Base-by-base conservation (phyloP, 2,888 invertebrate genomes). In the Drosophila algonquin region DNA sequence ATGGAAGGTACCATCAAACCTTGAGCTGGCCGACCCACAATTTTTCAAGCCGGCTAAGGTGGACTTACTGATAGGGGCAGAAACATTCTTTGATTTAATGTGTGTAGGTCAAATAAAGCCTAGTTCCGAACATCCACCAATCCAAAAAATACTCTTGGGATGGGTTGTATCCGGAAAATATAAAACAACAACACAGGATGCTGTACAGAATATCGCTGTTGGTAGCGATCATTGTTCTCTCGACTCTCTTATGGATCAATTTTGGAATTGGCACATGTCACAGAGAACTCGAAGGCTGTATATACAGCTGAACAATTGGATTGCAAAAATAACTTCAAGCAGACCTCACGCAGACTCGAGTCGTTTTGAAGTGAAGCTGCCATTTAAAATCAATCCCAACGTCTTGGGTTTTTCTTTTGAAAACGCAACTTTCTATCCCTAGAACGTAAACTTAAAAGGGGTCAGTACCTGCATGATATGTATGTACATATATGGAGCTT, bases 291-390 rank as follows among this genome's bases (percentile, higher is more conserved):
- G 10, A 3, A 50, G 6, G 27, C 27, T 50, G 27, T 50, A 50
- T 27, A 32, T 32, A 32, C 10, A 10, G 10, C 10, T 32, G 10
- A 50, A 50, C 50, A 50, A 14, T 8, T 21, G n/a, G 24, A 24
- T 3, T 40, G 40, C n/a, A 40, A 59, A 27, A 21, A 21, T 3
- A n/a, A 40, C 51, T 44, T 59, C 3, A 27, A 16, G 2, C 7
- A 51, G 35, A 50, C 50, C 2, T 35, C 40, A 40, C n/a, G 7
- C 14, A 50, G 40, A 16, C 50, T 44, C 12, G n/a, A 35, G 7
- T 58, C 27, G 58, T 12, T 48, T 57, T 32, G 35, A 24, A 9
- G 57, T 40, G 12, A 50, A 50, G 24, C 24, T 24, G 24, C 24
- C 4, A 24, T 44, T 51, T 14, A 51, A 59, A 9, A 50, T 3